Evolutionary conservation across 2,888 invertebrate genomes (phyloP).

Genomic region (Aquatica leii): DNA sequence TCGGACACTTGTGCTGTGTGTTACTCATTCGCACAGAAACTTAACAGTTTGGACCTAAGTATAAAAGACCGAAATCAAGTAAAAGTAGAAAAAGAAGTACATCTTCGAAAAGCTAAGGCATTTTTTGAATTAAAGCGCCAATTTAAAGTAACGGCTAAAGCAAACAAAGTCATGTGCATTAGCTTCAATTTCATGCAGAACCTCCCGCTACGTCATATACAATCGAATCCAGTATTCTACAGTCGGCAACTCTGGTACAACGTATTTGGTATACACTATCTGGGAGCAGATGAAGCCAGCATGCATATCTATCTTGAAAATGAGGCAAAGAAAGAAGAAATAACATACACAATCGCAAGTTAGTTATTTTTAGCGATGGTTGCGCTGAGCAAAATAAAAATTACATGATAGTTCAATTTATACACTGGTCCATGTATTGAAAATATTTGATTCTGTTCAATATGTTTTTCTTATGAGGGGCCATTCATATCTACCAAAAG

Average conservation of each 20-base stretch:
- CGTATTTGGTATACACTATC: constrained; percentile 38
- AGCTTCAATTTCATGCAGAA: too few species aligned
- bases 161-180: too few species aligned
- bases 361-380: constrained; percentile 2
- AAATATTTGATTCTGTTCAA: neutral
- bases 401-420: too few species aligned
- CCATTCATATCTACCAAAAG: neutral
- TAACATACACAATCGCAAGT: neutral
- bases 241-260: too few species aligned
- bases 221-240: constrained; percentile 34
- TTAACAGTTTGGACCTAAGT: too few species aligned
- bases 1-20: constrained; percentile 26
- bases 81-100: too few species aligned
- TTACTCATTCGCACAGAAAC: too few species aligned
- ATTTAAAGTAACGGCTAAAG: too few species aligned
- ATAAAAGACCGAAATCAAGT: too few species aligned
- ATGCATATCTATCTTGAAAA: too few species aligned
- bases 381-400: neutral
- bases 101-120: constrained; percentile 6
- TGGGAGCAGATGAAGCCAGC: constrained; percentile 27
- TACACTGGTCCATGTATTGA: too few species aligned
- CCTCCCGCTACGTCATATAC: constrained; percentile 23
- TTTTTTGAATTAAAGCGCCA: constrained; percentile 11
- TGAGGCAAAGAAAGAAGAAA: too few species aligned
- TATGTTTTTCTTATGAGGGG: neutral